A percentile compares a stretch with the other conserved stretches of the same genome.
Evolutionary conservation across 2,888 invertebrate species (phyloP).

Genomic region (Junonia oenone): DNA sequence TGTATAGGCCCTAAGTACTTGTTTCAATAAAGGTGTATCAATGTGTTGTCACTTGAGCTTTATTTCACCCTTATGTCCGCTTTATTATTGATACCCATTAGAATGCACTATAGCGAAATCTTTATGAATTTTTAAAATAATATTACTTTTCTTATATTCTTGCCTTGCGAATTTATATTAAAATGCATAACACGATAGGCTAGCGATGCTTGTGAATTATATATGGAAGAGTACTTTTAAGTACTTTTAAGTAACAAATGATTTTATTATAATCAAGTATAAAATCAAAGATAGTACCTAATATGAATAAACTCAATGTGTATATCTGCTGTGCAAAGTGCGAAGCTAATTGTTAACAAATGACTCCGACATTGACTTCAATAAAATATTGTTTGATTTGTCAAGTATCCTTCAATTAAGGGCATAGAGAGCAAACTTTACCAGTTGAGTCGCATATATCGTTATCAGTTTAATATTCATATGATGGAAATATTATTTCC

Average conservation of each 20-base stretch:
- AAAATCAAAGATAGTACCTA: neutral
- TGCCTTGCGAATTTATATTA: neutral
- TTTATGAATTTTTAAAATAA: neutral
- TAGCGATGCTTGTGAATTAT: neutral
- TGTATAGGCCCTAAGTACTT: slow-evolving; percentile 5
- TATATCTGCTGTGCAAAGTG: neutral
- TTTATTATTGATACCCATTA: neutral
- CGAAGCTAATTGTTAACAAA: neutral
- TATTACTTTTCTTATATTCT: neutral
- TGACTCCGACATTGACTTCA: neutral
- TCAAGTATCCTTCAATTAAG: too few species aligned
- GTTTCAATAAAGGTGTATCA: slow-evolving; percentile 8
- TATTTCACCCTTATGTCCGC: neutral
- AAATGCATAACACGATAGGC: neutral
- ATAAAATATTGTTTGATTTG: too few species aligned
- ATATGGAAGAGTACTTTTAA: neutral
- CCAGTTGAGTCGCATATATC: too few species aligned
- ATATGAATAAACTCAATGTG: neutral
- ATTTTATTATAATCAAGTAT: neutral
- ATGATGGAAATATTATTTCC: too few species aligned
- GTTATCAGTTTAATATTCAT: too few species aligned
- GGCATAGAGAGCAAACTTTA: too few species aligned
- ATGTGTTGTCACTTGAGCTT: slow-evolving; percentile 10
- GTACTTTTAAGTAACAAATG: neutral
- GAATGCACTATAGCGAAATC: neutral